phyloP scores from a whole-genome alignment of 2,797 vertebrate genomes.

The Merluccius polli region DNA sequence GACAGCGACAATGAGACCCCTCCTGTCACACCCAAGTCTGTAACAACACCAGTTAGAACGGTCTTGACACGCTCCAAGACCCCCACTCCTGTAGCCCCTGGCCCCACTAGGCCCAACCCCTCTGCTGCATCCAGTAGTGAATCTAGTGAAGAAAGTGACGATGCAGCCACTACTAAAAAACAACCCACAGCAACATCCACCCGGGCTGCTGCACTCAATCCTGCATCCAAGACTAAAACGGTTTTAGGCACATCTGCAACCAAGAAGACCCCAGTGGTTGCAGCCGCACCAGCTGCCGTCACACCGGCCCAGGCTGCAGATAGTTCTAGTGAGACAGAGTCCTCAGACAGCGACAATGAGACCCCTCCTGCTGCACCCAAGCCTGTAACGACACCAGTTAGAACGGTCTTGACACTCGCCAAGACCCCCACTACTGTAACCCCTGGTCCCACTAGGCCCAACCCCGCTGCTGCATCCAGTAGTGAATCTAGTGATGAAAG shows the following conservation, averaged over 20 bases:
- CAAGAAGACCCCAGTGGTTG: no score
- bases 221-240: not conserved
- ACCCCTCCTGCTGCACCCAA: no score
- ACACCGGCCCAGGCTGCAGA: no score
- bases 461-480: not conserved
- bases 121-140: no score
- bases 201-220: not conserved
- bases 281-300: no score
- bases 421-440: not conserved
- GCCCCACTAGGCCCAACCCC: no score
- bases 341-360: no score
- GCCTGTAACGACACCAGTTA: not conserved
- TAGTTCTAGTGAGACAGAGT: no score
- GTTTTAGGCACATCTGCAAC: not conserved
- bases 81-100: not conserved
- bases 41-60: not conserved
- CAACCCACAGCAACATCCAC: no score
- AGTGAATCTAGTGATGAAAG: not conserved
- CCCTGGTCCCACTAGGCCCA: not conserved
- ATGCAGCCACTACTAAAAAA: no score
- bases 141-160: no score
- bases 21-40: not conserved
- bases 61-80: not conserved
- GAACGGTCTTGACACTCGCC: not conserved
- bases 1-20: conserved; percentile 14